These are phyloP conservation scores for Melanostoma scalare DNA, from an alignment of 2,888 invertebrate genomes.

Conservation along the genomic window DNA sequence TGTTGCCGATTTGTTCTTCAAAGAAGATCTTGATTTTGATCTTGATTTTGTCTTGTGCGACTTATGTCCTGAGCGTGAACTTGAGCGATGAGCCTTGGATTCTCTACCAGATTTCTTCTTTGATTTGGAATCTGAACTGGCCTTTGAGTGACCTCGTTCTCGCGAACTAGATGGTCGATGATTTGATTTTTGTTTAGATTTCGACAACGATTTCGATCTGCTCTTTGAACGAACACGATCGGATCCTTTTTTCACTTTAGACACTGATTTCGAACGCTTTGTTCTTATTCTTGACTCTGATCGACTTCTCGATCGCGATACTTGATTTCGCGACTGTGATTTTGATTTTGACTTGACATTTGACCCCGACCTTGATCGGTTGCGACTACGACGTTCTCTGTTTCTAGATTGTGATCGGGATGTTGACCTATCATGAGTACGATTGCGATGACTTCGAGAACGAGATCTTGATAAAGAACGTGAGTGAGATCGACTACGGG, in stretches of 20 bases:
- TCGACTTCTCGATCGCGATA: slow-evolving; percentile 26
- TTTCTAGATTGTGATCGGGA: slow-evolving; percentile 73
- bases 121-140: slow-evolving; percentile 24
- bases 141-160: slow-evolving; percentile 14
- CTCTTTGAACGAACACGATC: slow-evolving; percentile 19
- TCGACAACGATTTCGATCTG: slow-evolving; percentile 30
- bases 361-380: slow-evolving; percentile 41
- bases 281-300: slow-evolving; percentile 26
- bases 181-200: background rate
- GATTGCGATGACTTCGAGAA: slow-evolving; percentile 77
- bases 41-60: slow-evolving; percentile 33
- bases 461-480: slow-evolving; percentile 80
- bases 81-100: slow-evolving; percentile 20
- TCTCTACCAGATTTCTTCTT: slow-evolving; percentile 18
- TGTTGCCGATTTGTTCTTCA: slow-evolving; percentile 24
- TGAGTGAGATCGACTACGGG: slow-evolving; percentile 76
- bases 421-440: slow-evolving; percentile 72
- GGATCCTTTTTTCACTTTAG: slow-evolving; percentile 8
- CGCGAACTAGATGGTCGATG: slow-evolving; percentile 1
- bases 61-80: slow-evolving; percentile 29
- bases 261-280: slow-evolving; percentile 29
- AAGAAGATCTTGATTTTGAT: slow-evolving; percentile 33
- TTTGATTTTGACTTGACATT: slow-evolving; percentile 59
- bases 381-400: slow-evolving; percentile 43
- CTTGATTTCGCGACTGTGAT: slow-evolving; percentile 44